phyloP scores from a whole-genome alignment of 2,113 vertebrate genomes.

The Amphiprion percula region DNA sequence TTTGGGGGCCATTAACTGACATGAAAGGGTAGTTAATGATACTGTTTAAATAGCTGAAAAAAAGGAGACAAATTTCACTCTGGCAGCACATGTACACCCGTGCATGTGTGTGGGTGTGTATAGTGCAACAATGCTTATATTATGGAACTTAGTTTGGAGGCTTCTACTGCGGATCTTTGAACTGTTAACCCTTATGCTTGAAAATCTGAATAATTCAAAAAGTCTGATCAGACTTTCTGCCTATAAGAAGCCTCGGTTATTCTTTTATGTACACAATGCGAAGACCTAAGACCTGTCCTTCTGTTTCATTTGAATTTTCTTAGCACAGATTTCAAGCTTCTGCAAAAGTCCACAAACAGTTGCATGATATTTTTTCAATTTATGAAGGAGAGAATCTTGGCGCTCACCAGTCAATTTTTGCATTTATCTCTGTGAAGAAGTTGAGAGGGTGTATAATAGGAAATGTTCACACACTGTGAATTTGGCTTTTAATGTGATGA shows the following conservation, averaged over 20 bases:
- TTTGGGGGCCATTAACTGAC: constrained; percentile 14
- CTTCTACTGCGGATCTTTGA: constrained; percentile 12
- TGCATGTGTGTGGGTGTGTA: constrained; percentile 40
- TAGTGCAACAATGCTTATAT: neutral
- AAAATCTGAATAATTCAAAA: constrained; percentile 54
- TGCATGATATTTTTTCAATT: neutral
- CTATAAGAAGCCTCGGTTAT: neutral
- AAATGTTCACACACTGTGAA: neutral
- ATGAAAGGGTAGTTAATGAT: neutral
- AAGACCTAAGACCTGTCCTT: constrained; percentile 32
- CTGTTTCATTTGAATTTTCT: constrained; percentile 1
- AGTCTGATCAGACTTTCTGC: neutral
- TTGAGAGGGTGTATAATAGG: constrained; percentile 8
- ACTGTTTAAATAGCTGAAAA: neutral
- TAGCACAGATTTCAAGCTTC: neutral
- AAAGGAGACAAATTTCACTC: neutral
- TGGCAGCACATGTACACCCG: neutral
- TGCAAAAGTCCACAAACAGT: neutral
- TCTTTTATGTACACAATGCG: constrained; percentile 1
- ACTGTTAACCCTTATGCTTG: constrained; percentile 21
- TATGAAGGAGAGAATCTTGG: neutral
- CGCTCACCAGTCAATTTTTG: neutral
- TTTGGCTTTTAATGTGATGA: constrained; percentile 26
- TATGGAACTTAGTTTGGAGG: neutral
- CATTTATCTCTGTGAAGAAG: constrained; percentile 33